Conservation (phyloP, 2,888 invertebrate genomes). For the Pristionchus fissidentatus region DNA sequence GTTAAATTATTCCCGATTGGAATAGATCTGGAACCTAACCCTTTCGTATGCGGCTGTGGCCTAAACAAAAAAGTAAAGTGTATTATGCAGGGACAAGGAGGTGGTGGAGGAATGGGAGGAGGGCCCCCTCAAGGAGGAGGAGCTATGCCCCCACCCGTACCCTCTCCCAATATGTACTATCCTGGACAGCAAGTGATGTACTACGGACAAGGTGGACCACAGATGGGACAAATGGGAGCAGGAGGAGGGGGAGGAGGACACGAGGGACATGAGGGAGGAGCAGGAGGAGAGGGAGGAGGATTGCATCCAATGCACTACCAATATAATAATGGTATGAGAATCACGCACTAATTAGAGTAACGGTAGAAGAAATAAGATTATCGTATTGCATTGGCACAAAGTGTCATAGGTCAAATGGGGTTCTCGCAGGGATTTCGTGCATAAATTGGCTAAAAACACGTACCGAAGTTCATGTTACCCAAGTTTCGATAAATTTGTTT, state of each 20-base stretch:
- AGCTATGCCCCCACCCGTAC: background rate
- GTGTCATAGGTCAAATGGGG: too few species aligned
- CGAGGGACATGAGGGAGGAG: conserved; percentile 11
- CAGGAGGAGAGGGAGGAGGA: background rate
- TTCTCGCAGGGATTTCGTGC: too few species aligned
- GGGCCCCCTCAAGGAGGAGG: conserved; percentile 18
- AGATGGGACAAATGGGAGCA: background rate
- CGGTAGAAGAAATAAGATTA: too few species aligned
- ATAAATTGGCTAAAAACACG: too few species aligned
- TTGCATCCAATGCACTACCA: background rate
- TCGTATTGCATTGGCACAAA: too few species aligned
- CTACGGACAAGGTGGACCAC: background rate
- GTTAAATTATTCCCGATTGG: too few species aligned
- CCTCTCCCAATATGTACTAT: conserved; percentile 5
- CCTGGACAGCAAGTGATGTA: background rate
- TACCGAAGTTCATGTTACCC: too few species aligned
- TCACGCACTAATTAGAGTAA: too few species aligned
- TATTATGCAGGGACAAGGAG: background rate
- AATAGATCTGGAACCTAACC: too few species aligned
- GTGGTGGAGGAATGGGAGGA: background rate
- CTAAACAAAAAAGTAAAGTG: too few species aligned
- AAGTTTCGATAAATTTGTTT: too few species aligned
- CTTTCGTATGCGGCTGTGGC: too few species aligned
- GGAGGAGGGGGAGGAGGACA: background rate
- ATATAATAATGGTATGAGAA: background rate